Evolutionary conservation across 2,113 vertebrate genomes (phyloP).

Genomic region (Campylomormyrus numenius): DNA sequence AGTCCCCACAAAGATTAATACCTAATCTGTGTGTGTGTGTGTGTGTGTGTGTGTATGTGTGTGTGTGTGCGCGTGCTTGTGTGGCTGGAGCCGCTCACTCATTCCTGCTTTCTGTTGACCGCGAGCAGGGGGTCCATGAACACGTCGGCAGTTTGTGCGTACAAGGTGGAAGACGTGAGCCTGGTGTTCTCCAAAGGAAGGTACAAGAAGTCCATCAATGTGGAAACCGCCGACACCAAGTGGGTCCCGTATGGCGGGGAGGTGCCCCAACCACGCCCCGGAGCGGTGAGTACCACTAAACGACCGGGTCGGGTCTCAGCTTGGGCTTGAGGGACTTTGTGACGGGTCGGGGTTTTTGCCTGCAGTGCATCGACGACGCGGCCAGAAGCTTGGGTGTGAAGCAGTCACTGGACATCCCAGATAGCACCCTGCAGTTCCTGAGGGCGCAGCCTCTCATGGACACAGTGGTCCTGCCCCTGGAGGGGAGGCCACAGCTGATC

Average conservation of each 20-base stretch:
- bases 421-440: conserved; percentile 63
- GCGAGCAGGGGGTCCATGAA: conserved; percentile 52
- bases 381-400: conserved; percentile 40
- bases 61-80: not conserved
- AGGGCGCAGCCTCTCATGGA: conserved; percentile 63
- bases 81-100: not conserved
- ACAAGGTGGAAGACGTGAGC: conserved; percentile 48
- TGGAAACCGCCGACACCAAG: conserved; percentile 54
- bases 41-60: not conserved
- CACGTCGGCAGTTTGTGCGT: conserved; percentile 59
- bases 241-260: conserved; percentile 61
- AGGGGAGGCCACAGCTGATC: conserved; percentile 48
- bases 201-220: conserved; percentile 52
- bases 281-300: conserved; percentile 59
- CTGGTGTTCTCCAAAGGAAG: conserved; percentile 61
- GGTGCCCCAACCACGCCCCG: conserved; percentile 62
- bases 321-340: not conserved
- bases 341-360: not conserved
- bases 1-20: not conserved
- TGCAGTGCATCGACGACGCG: conserved; percentile 55
- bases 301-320: not conserved
- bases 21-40: not conserved
- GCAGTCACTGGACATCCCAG: conserved; percentile 56
- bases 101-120: not conserved
- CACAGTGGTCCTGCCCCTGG: conserved; percentile 48